Evolutionary conservation across 2,113 vertebrate species (phyloP).

Genomic region (Potamarius usumacintae): DNA sequence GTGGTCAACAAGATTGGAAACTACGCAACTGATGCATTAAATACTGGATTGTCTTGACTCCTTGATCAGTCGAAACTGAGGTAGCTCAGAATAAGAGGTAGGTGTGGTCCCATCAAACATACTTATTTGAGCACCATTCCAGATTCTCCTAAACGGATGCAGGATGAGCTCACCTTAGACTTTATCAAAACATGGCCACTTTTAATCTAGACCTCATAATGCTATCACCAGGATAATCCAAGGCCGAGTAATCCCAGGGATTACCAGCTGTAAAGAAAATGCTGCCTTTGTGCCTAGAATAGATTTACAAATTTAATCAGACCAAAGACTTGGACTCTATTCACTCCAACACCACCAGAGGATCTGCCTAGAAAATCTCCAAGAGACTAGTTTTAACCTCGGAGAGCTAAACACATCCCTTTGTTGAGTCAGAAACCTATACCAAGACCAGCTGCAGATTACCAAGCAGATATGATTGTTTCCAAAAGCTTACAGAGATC

Average conservation of each 20-base stretch:
- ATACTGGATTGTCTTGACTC: conserved; percentile 54
- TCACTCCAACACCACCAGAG: neutral
- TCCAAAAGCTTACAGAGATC: conserved; percentile 43
- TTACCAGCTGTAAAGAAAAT: conserved; percentile 35
- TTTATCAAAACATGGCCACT: conserved; percentile 12
- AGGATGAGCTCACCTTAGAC: neutral
- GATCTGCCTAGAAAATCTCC: conserved; percentile 20
- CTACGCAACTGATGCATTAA: conserved; percentile 49
- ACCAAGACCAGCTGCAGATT: conserved; percentile 51
- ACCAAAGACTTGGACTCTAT: neutral
- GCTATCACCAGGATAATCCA: conserved; percentile 25
- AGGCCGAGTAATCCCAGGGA: conserved; percentile 21
- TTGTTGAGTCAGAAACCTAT: conserved; percentile 41
- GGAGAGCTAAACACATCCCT: conserved; percentile 27
- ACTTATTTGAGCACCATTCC: neutral
- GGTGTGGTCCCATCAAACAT: neutral
- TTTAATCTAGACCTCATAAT: conserved; percentile 7
- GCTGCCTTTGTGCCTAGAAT: conserved; percentile 18
- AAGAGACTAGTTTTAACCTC: conserved; percentile 24
- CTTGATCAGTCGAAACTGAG: conserved; percentile 48
- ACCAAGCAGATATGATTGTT: conserved; percentile 45
- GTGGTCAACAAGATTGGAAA: conserved; percentile 30
- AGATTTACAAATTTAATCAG: conserved; percentile 22
- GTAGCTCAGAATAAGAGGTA: neutral
- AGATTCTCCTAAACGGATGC: neutral